A percentile compares a stretch with the other conserved stretches of the same genome.
phyloP scores from a whole-genome alignment of 2,113 vertebrate species.

The Cranoglanis bouderius region DNA sequence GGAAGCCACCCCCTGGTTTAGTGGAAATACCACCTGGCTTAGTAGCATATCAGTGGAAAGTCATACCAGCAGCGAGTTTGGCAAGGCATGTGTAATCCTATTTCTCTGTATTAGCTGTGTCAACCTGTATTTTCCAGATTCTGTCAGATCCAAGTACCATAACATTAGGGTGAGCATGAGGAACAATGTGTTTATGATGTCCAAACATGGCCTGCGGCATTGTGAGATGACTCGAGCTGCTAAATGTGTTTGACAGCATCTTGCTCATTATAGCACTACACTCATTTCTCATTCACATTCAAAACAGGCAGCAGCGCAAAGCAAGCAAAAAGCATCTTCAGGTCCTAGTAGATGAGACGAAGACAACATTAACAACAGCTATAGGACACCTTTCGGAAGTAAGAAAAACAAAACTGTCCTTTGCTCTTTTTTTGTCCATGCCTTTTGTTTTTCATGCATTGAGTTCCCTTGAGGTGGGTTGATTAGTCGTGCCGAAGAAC shows the following conservation, averaged over 20 bases:
- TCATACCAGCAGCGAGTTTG: constrained; percentile 9
- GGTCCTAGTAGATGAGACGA: constrained; percentile 9
- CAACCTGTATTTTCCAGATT: constrained; percentile 18
- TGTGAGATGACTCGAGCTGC: constrained; percentile 42
- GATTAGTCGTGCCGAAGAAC: constrained; percentile 28
- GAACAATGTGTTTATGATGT: constrained; percentile 40
- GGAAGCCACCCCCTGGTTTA: constrained; percentile 2
- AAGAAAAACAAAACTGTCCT: background rate
- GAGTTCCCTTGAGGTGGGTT: constrained; percentile 21
- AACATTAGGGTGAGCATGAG: constrained; percentile 34
- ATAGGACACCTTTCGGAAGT: constrained; percentile 7
- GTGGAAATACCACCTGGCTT: constrained; percentile 36
- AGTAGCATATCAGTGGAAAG: constrained; percentile 4
- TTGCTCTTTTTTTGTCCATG: constrained; percentile 14
- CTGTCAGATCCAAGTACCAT: constrained; percentile 20
- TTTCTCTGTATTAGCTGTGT: constrained; percentile 19
- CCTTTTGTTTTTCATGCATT: constrained; percentile 25
- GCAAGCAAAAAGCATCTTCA: constrained; percentile 6
- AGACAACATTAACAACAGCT: constrained; percentile 23
- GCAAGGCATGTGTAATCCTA: background rate
- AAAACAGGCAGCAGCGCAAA: constrained; percentile 36
- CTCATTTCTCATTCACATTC: constrained; percentile 42
- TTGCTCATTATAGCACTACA: constrained; percentile 41
- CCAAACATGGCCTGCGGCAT: constrained; percentile 42
- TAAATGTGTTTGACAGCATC: constrained; percentile 55